Base-by-base conservation (phyloP, 2,888 invertebrate genomes). In the Mythimna impura region DNA sequence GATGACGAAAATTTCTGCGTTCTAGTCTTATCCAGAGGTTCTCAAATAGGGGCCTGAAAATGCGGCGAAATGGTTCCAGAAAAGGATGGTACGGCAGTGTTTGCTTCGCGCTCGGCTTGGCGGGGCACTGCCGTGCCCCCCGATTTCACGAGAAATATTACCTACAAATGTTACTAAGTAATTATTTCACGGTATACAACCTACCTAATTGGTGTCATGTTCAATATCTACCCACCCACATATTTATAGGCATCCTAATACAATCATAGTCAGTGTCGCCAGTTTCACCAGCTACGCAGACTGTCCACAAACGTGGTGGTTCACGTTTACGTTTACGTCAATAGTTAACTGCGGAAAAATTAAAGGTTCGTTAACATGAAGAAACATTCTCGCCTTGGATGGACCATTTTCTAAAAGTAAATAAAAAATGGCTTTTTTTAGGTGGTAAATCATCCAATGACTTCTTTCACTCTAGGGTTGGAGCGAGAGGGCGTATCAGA, bases 261-360 rank as follows among this genome's bases (percentile, higher is more conserved):
- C 68, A 14, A 22, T 58, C 10, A 17, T 64, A 40, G 36, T 43
- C 64, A 34, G 8, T 63, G 47, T 34, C 66, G 50, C 50, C 50
- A 30, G 55, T 65, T 66, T 54, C 60, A 43, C 47, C 40, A 25
- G 40, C 25, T 34, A 61, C 50, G 60, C 54, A 40, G 20, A 30
- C 52, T 78, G 58, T 50, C 34, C 73, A 61, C 73, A 61, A 72
- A 72, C 76, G 57, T 25, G 52, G 22, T 17, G 60, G n/a, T 78
- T 78, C 14, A 78, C 54, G 64, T 62, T 78, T 20, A 78, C 54
- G 64, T 62, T 81, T 20, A 63, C 69, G 50, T 76, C 47, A 70
- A 60, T 60, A 55, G 65, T 67, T 62, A 54, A 66, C 66, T 50
- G 43, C 8, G 47, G 50, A 10, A 55, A 4, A 25, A n/a, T n/a